Base-by-base conservation (phyloP, 2,797 vertebrate genomes). In the Channa striata region DNA sequence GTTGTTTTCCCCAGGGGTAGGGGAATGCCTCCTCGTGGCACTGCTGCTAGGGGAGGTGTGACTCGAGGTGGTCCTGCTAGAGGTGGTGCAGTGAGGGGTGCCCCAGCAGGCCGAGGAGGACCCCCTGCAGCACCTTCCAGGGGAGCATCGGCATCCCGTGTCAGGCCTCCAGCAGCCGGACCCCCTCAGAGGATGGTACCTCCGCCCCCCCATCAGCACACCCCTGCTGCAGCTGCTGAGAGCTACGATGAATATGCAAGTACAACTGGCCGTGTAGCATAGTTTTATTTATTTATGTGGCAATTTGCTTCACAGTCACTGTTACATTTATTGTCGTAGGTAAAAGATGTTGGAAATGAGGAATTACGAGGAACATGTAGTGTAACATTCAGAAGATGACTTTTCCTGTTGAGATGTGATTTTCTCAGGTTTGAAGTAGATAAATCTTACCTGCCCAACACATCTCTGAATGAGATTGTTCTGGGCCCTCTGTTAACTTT, bases 231-330 rank as follows among this genome's bases (percentile, higher is more conserved):
- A 19, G 83, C 74, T 0, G 77, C 77, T 0, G 94, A 98, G 53
- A 89, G 93, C 68, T 99, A 98, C 0, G 97, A 99, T 56, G 97
- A 98, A 88, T 99, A 99, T 68, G 97, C 98, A 91, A 94, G 97
- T 83, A 51, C 34, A 54, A 7, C n/a, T 60, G n/a, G 13, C 1
- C 0, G 6, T 7, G 17, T 8, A 47, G 13, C 3, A 21, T 21
- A 1, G 25, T 19, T 34, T 50, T 23, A 46, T 47, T 34, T 14
- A 34, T 21, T 11, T 13, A 9, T 50, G 61, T 46, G 50, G 1
- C 21, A 23, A 37, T 49, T 8, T 14, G 20, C 16, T 11, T 8
- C 46, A 58, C 33, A 5, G 9, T 2, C 10, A 2, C 11, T n/a
- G 14, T 46, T 34, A 42, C 3, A 40, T 42, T 12, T 4, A 33